Percentiles rank a stretch among this genome's conserved stretches.
phyloP scores from a whole-genome alignment of 2,797 vertebrate genomes.

The Sebastes taczanowskii region DNA sequence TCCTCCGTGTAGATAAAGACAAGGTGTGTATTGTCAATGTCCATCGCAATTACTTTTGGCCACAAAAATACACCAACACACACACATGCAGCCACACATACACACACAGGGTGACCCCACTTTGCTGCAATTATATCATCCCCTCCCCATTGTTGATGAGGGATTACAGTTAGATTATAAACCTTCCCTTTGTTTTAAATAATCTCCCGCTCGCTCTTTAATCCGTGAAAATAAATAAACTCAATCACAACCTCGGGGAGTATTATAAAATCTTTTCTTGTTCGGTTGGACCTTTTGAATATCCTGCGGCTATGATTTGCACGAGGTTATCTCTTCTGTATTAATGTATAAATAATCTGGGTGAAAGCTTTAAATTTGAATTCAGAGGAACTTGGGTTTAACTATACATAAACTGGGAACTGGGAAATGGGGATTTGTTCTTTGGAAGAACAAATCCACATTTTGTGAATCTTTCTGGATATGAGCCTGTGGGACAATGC shows the following conservation, averaged over 20 bases:
- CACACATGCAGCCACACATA: background rate
- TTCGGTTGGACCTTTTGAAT: constrained; percentile 5
- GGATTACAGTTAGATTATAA: constrained; percentile 72
- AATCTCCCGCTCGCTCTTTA: constrained; percentile 63
- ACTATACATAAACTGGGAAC: background rate
- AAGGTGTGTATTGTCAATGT: constrained; percentile 84
- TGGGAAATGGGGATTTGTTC: no score
- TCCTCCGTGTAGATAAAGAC: constrained; percentile 98
- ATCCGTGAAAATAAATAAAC: constrained; percentile 69
- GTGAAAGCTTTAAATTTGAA: background rate
- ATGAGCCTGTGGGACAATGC: background rate
- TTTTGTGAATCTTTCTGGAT: background rate
- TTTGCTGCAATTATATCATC: constrained; percentile 38
- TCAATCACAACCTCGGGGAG: constrained; percentile 14
- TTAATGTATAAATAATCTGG: background rate
- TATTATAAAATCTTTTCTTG: constrained; percentile 3
- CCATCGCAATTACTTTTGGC: background rate
- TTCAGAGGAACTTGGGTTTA: background rate
- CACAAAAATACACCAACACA: background rate
- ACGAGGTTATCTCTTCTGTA: background rate
- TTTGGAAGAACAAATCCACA: background rate
- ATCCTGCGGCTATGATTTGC: background rate
- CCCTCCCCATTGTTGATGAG: constrained; percentile 37
- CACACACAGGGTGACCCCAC: constrained; percentile 12
- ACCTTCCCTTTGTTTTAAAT: constrained; percentile 63